phyloP scores from a whole-genome alignment of 2,888 invertebrate genomes.

The Bellardia pandia region DNA sequence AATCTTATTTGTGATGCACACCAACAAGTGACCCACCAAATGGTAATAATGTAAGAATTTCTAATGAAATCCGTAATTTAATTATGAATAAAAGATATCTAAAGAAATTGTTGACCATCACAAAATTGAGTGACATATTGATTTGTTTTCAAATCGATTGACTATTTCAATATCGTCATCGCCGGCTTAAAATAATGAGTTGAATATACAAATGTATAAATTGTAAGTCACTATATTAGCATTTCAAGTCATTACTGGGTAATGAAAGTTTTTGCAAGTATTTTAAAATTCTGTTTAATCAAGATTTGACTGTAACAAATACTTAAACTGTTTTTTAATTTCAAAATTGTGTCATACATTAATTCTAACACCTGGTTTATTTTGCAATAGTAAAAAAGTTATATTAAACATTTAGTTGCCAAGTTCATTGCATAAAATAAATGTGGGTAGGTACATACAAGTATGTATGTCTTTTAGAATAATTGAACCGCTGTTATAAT shows the following conservation, averaged over 20 bases:
- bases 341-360: conserved; percentile 1
- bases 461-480: neutral
- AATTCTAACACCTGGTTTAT: conserved; percentile 22
- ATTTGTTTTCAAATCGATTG: too few species aligned
- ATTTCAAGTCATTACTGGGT: too few species aligned
- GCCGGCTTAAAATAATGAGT: too few species aligned
- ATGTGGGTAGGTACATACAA: neutral
- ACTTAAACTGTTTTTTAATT: conserved; percentile 1
- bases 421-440: neutral
- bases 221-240: too few species aligned
- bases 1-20: neutral
- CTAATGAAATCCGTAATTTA: neutral
- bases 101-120: neutral
- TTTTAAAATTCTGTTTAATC: neutral
- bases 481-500: neutral
- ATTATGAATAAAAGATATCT: neutral
- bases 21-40: neutral
- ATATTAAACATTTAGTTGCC: neutral
- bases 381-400: neutral
- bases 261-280: neutral
- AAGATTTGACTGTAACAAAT: neutral
- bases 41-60: neutral
- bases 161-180: too few species aligned
- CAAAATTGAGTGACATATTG: too few species aligned
- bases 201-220: too few species aligned